Evolutionary conservation across 2,113 vertebrate genomes (phyloP).

Genomic region (Dasyornis broadbenti): DNA sequence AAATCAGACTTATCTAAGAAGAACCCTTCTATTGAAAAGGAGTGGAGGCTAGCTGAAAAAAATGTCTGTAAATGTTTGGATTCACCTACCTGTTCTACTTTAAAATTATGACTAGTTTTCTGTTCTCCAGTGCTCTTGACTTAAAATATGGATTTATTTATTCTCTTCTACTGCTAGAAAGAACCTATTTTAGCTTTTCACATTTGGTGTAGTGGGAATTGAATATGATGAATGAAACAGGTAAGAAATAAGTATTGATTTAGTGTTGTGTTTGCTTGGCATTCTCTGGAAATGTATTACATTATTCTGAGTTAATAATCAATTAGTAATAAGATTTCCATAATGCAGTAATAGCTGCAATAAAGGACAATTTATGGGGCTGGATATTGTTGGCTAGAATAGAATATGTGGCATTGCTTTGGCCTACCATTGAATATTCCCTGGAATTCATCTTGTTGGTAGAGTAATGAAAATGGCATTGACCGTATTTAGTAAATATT

Average conservation of each 20-base stretch:
- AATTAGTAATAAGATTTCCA: constrained; percentile 41
- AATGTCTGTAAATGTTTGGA: background rate
- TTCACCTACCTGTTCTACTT: background rate
- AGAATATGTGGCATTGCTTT: background rate
- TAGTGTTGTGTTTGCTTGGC: background rate
- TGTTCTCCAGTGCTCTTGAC: background rate
- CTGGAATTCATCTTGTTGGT: background rate
- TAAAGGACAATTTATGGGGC: background rate
- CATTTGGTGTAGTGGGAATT: background rate
- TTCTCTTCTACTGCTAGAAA: background rate
- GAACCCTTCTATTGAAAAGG: background rate
- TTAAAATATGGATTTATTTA: background rate
- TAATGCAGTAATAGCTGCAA: constrained; percentile 24
- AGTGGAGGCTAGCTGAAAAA: background rate
- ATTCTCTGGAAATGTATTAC: background rate
- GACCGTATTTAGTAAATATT: background rate
- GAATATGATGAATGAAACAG: background rate
- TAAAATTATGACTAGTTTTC: background rate
- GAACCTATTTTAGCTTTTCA: background rate
- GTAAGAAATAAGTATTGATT: constrained; percentile 26
- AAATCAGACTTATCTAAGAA: background rate
- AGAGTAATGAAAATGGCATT: background rate
- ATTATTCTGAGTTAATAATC: constrained; percentile 41
- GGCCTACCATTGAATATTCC: background rate
- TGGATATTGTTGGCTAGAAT: background rate